These are phyloP conservation scores for Amblyraja radiata DNA, from an alignment of 2,797 vertebrate species.

Conservation along the genomic window DNA sequence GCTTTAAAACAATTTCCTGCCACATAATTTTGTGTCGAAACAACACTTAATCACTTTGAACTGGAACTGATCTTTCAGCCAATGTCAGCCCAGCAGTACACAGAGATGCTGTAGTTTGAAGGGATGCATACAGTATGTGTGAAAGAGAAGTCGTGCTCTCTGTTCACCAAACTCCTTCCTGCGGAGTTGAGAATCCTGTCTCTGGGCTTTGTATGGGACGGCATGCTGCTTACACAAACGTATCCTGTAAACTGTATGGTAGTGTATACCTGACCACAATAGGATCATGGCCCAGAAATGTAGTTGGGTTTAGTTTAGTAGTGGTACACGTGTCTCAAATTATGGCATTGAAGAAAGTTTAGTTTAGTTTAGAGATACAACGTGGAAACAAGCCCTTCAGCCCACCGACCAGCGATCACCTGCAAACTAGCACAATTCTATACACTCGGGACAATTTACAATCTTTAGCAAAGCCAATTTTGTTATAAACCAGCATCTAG, in stretches of 20 bases:
- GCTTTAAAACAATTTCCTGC: not conserved
- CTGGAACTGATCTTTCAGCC: not conserved
- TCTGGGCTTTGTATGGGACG: not conserved
- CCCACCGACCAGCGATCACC: too few relatives aligned
- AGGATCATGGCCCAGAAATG: too few relatives aligned
- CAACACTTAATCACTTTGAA: not conserved
- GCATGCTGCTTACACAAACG: not conserved
- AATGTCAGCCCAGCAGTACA: not conserved
- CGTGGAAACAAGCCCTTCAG: too few relatives aligned
- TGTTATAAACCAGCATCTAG: too few relatives aligned
- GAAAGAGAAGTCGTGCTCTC: not conserved
- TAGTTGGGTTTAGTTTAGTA: too few relatives aligned
- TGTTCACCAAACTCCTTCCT: not conserved
- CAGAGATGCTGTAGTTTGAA: not conserved
- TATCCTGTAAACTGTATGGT: too few relatives aligned
- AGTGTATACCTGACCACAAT: not conserved
- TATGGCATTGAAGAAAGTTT: too few relatives aligned
- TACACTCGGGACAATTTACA: too few relatives aligned
- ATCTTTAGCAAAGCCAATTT: too few relatives aligned
- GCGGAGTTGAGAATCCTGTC: not conserved
- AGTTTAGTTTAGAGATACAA: too few relatives aligned
- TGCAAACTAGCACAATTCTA: too few relatives aligned
- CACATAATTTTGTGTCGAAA: not conserved
- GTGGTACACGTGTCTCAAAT: too few relatives aligned
- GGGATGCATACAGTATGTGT: not conserved